Percentiles rank a stretch among this genome's conserved stretches.
Conservation (phyloP, 2,113 vertebrate genomes). For the Geococcyx californianus region DNA sequence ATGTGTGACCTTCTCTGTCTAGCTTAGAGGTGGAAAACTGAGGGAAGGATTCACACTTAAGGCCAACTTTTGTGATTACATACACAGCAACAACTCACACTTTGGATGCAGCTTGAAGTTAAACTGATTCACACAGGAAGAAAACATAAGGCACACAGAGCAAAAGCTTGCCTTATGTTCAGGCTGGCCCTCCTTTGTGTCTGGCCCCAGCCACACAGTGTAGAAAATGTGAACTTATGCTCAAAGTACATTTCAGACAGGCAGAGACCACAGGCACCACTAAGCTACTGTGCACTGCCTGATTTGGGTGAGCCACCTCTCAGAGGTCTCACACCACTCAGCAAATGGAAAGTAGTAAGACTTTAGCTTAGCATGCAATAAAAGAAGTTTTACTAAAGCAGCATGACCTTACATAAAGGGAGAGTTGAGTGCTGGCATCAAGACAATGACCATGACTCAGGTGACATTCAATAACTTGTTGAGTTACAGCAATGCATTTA, state of each 20-base stretch:
- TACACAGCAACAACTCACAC: neutral
- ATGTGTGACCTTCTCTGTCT: neutral
- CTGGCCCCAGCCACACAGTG: neutral
- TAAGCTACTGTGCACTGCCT: accelerated
- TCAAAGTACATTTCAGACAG: neutral
- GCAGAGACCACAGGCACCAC: neutral
- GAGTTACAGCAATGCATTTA: neutral
- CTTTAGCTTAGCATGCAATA: neutral
- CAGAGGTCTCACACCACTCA: neutral
- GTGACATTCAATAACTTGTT: neutral
- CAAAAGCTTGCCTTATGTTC: neutral
- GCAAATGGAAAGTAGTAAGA: neutral
- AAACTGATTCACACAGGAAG: neutral
- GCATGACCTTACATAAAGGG: neutral
- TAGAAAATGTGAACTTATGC: neutral
- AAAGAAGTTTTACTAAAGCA: neutral
- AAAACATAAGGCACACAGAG: neutral
- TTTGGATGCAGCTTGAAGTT: neutral
- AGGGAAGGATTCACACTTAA: neutral
- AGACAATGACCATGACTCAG: neutral
- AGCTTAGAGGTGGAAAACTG: neutral
- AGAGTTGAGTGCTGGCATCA: neutral
- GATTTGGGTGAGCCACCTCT: neutral
- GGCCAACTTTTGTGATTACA: neutral
- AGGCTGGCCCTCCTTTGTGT: neutral